These are phyloP conservation scores for Coregonus ussuriensis DNA, from an alignment of 2,797 vertebrate genomes.

Conservation along the genomic window DNA sequence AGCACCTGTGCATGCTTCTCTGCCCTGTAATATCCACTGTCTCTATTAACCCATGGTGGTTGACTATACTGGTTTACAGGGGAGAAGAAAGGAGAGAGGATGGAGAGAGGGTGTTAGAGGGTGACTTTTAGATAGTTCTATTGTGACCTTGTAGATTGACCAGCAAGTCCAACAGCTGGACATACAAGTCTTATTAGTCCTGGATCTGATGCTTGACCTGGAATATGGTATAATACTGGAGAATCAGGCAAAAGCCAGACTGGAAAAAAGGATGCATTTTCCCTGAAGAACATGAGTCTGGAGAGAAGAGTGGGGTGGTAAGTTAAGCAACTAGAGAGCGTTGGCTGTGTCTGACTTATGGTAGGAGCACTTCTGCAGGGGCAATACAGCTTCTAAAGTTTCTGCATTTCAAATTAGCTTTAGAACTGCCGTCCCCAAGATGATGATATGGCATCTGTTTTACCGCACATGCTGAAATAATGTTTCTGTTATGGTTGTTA, in stretches of 20 bases:
- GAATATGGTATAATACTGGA: background rate
- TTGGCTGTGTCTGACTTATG: background rate
- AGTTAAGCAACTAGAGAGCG: background rate
- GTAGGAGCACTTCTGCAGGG: no score
- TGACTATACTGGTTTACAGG: slow-evolving; percentile 44
- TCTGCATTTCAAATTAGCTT: slow-evolving; percentile 56
- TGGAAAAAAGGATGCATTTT: no score
- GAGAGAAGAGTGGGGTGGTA: background rate
- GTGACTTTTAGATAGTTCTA: background rate
- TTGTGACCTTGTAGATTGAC: slow-evolving; percentile 1
- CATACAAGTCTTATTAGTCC: background rate
- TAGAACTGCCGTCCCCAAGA: slow-evolving; percentile 46
- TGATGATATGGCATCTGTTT: slow-evolving; percentile 49
- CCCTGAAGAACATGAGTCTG: no score
- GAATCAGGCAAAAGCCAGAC: background rate
- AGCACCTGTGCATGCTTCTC: slow-evolving; percentile 59
- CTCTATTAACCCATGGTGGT: slow-evolving; percentile 56
- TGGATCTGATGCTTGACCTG: background rate
- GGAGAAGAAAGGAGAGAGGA: slow-evolving; percentile 34
- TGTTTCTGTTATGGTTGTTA: slow-evolving; percentile 61
- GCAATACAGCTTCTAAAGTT: slow-evolving; percentile 42
- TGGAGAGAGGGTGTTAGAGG: background rate
- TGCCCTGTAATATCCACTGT: slow-evolving; percentile 46
- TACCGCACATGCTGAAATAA: slow-evolving; percentile 61
- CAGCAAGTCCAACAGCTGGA: background rate